Evolutionary conservation across 1,140 invertebrate species (phyloP).

Genomic region (Dryas iulia): DNA sequence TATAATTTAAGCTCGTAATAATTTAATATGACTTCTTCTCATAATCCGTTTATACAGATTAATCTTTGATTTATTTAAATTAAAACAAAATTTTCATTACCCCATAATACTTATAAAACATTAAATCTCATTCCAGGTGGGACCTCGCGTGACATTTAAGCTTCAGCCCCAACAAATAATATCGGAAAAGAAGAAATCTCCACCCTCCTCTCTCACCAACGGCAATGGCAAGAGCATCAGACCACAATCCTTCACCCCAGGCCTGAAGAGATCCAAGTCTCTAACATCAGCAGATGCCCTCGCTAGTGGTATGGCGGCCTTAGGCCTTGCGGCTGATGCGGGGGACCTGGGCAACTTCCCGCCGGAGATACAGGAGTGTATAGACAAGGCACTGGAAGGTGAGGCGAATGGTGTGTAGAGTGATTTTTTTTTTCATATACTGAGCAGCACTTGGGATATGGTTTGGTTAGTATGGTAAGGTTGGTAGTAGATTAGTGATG

Average conservation of each 20-base stretch:
- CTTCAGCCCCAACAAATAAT: constrained; percentile 70
- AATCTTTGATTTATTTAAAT: no score
- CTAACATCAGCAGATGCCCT: constrained; percentile 86
- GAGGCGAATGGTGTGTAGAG: constrained; percentile 41
- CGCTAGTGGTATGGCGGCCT: constrained; percentile 82
- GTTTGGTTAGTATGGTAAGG: constrained; percentile 1
- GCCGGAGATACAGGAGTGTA: constrained; percentile 84
- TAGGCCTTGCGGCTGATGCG: constrained; percentile 83
- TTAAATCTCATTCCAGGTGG: constrained; percentile 42
- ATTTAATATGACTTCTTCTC: no score
- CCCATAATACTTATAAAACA: background rate
- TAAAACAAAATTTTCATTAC: no score
- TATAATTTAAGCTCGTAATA: no score
- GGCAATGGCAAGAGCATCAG: constrained; percentile 66
- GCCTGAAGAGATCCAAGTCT: constrained; percentile 90
- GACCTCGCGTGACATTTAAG: constrained; percentile 81
- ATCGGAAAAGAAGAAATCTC: constrained; percentile 74
- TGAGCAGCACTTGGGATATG: constrained; percentile 36
- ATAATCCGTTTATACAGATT: no score
- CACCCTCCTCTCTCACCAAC: constrained; percentile 64
- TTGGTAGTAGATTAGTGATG: background rate
- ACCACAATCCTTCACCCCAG: constrained; percentile 73
- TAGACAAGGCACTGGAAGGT: constrained; percentile 87
- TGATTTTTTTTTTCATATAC: constrained; percentile 34
- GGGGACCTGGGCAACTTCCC: constrained; percentile 88